Evolutionary conservation across 2,888 invertebrate genomes (phyloP).

Genomic region (Bursaphelenchus okinawaensis): DNA sequence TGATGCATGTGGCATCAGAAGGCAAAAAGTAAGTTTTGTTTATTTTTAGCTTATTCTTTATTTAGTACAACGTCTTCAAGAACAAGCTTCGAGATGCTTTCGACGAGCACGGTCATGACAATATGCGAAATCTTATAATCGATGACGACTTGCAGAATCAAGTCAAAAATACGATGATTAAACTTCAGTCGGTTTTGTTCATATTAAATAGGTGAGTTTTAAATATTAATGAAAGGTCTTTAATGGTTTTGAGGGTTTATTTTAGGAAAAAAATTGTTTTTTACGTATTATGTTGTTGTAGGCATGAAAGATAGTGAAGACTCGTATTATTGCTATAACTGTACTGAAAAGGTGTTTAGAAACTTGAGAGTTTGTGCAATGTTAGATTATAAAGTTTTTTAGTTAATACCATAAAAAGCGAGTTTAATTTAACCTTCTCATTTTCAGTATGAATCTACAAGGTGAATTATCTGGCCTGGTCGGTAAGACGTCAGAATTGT

Average conservation of each 20-base stretch:
- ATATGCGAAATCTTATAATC: constrained; percentile 22
- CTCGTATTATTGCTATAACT: too few relatives aligned
- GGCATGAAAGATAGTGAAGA: too few relatives aligned
- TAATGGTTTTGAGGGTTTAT: too few relatives aligned
- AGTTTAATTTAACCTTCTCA: background rate
- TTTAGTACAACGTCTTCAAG: constrained; percentile 28
- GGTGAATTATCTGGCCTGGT: background rate
- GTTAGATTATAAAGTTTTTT: too few relatives aligned
- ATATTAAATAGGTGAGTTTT: constrained; percentile 22
- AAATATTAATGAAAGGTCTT: background rate
- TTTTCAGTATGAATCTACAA: background rate
- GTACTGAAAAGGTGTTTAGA: too few relatives aligned
- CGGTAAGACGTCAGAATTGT: constrained; percentile 10
- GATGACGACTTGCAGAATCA: constrained; percentile 22
- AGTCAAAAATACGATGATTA: constrained; percentile 24
- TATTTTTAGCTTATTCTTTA: background rate
- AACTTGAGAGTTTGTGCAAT: too few relatives aligned
- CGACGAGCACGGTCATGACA: constrained; percentile 23
- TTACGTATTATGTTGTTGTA: too few relatives aligned
- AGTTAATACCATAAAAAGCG: too few relatives aligned
- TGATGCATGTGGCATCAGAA: constrained; percentile 22
- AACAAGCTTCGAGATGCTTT: constrained; percentile 29
- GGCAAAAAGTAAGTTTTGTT: constrained; percentile 16
- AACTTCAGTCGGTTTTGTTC: constrained; percentile 23
- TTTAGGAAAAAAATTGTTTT: too few relatives aligned